phyloP scores from a whole-genome alignment of 2,113 vertebrate species.

The Varanus salvator region DNA sequence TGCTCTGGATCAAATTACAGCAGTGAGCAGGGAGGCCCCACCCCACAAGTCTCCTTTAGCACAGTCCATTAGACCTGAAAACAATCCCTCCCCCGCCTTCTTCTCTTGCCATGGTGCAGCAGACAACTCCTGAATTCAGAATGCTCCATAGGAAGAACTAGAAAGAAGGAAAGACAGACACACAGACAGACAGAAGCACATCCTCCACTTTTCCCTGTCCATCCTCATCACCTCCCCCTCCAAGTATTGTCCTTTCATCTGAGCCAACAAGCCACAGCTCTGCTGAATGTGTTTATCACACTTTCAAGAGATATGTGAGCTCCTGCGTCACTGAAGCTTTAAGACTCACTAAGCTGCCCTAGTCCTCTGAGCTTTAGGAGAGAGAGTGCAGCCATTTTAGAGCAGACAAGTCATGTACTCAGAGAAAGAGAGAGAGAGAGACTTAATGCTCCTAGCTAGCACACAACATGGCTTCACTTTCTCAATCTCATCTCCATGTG shows the following conservation, averaged over 20 bases:
- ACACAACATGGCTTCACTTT: slow-evolving; percentile 95
- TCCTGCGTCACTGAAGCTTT: slow-evolving; percentile 88
- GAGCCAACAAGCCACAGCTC: slow-evolving; percentile 86
- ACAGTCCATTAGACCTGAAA: slow-evolving; percentile 90
- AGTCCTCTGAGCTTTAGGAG: slow-evolving; percentile 91
- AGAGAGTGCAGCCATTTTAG: slow-evolving; percentile 97
- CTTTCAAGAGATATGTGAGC: slow-evolving; percentile 88
- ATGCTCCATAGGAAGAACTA: slow-evolving; percentile 72
- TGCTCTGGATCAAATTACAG: slow-evolving; percentile 95
- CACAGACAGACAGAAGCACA: slow-evolving; percentile 62
- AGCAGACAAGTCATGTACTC: slow-evolving; percentile 77
- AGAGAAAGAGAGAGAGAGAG: slow-evolving; percentile 63
- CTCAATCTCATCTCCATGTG: slow-evolving; percentile 82
- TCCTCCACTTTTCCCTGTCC: slow-evolving; percentile 81
- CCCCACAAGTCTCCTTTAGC: slow-evolving; percentile 86
- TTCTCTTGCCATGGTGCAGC: slow-evolving; percentile 83
- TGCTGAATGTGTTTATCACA: slow-evolving; percentile 90
- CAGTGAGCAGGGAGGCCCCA: slow-evolving; percentile 85
- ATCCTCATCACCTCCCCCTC: slow-evolving; percentile 60
- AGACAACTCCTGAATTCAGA: slow-evolving; percentile 86
- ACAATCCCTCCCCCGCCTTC: slow-evolving; percentile 76
- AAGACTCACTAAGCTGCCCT: slow-evolving; percentile 90
- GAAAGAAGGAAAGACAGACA: slow-evolving; percentile 40
- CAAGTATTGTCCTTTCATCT: slow-evolving; percentile 84
- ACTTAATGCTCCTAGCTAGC: slow-evolving; percentile 81